These are phyloP conservation scores for Neria commutata DNA, from an alignment of 2,888 invertebrate species.

Conservation along the genomic window DNA sequence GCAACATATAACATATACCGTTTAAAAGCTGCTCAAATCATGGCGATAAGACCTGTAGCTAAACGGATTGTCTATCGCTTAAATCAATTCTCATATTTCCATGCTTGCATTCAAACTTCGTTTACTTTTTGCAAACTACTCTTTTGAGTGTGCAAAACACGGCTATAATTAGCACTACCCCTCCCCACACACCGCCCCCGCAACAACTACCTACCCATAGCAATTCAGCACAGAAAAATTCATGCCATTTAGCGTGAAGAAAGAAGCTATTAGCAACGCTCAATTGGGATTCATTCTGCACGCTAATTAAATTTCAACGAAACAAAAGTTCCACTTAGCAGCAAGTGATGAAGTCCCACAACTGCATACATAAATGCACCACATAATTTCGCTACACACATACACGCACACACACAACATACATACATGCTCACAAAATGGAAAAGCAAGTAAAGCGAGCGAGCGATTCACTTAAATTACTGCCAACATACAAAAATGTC, in stretches of 20 bases:
- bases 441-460: neutral
- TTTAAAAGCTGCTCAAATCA: too few species aligned
- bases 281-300: neutral
- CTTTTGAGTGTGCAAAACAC: too few species aligned
- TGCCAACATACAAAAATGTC: conserved; percentile 2
- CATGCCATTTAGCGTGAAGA: neutral
- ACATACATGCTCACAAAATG: neutral
- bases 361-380: too few species aligned
- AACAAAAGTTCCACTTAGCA: neutral
- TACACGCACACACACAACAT: neutral
- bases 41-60: too few species aligned
- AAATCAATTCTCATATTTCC: too few species aligned
- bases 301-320: neutral
- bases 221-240: neutral
- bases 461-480: neutral
- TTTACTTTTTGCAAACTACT: too few species aligned
- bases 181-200: too few species aligned
- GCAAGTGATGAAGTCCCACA: neutral
- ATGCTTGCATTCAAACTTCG: too few species aligned
- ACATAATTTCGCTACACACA: neutral
- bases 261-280: neutral
- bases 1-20: too few species aligned
- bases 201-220: too few species aligned
- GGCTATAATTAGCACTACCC: too few species aligned
- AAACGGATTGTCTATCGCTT: too few species aligned